Base-by-base conservation (phyloP, 1,140 invertebrate genomes). In the Cataglyphis hispanica region DNA sequence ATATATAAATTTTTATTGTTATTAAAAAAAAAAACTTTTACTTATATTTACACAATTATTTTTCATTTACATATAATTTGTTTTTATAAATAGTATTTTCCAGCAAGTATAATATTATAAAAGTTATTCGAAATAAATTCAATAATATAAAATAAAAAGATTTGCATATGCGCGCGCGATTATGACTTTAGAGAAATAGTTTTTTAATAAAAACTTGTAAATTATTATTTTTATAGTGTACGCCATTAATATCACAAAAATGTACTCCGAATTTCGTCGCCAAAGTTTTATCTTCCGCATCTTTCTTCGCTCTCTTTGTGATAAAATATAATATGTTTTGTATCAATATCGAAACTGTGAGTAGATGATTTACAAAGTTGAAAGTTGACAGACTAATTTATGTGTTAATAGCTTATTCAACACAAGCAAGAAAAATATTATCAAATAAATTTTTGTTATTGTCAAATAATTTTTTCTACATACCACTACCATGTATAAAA, bases 281-380 rank as follows among this genome's bases (percentile, higher is more conserved):
- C 10, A 46, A 43, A 40, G 4, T 63, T 43, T 6, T 77, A 0
- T 43, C 58, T 63, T 31, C 25, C 0, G 11, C 13, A 43, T 25
- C 16, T 31, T 77, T 46, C 5, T 77, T 46, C 46, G 10, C n/a
- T 31, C 0, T 46, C 8, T 2, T 7, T 19, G 8, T 76, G 16
- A 22, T 43, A 77, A 34, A 34, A 19, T 77, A 63, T 1, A 10
- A 11, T 1, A 7, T 10, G 6, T 77, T 77, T 11, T n/a, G 6
- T 31, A 1, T 77, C 22, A 77, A 77, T 3, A 77, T 63, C 5
- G 6, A 13, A 63, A 4, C 10, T 31, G 74, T 77, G 31, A 31
- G 31, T 31, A 31, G 2, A 31, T 31, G 4, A 1, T 3, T 2
- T 31, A 31, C 4, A 31, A 77, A 77, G 74, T 63, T 61, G 4